phyloP scores from a whole-genome alignment of 2,888 invertebrate genomes.

The Polymixis lichenea region DNA sequence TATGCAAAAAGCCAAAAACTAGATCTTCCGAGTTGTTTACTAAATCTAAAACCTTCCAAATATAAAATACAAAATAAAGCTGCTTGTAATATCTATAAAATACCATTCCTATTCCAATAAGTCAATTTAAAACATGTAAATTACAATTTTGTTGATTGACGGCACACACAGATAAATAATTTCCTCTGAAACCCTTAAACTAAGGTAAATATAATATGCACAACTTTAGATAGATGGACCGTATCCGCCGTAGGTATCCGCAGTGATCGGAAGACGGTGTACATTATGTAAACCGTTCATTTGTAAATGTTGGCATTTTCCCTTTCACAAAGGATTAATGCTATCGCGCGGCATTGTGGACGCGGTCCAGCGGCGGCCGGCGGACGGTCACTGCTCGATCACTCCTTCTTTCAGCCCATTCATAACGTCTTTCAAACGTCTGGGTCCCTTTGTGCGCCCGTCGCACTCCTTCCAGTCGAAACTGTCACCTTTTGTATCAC shows the following conservation, averaged over 20 bases:
- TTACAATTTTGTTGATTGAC: not conserved
- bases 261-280: slow-evolving; percentile 59
- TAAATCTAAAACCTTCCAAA: not conserved
- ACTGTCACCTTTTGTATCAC: slow-evolving; percentile 87
- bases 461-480: slow-evolving; percentile 82
- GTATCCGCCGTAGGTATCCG: slow-evolving; percentile 36
- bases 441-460: slow-evolving; percentile 79
- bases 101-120: too few species aligned
- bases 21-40: not conserved
- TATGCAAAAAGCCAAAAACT: not conserved
- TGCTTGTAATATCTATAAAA: too few species aligned
- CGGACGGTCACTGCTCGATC: slow-evolving; percentile 84
- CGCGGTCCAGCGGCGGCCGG: slow-evolving; percentile 66
- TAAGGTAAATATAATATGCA: slow-evolving; percentile 25
- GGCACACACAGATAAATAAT: not conserved
- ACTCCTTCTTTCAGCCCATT: slow-evolving; percentile 89
- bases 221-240: slow-evolving; percentile 23
- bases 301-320: slow-evolving; percentile 70
- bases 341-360: slow-evolving; percentile 72
- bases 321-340: slow-evolving; percentile 79
- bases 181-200: not conserved
- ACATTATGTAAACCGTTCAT: slow-evolving; percentile 69
- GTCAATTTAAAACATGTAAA: not conserved
- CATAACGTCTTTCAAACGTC: slow-evolving; percentile 88
- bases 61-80: not conserved